Evolutionary conservation across 1,140 invertebrate genomes (phyloP).

Genomic region (Drosophila ficusphila): DNA sequence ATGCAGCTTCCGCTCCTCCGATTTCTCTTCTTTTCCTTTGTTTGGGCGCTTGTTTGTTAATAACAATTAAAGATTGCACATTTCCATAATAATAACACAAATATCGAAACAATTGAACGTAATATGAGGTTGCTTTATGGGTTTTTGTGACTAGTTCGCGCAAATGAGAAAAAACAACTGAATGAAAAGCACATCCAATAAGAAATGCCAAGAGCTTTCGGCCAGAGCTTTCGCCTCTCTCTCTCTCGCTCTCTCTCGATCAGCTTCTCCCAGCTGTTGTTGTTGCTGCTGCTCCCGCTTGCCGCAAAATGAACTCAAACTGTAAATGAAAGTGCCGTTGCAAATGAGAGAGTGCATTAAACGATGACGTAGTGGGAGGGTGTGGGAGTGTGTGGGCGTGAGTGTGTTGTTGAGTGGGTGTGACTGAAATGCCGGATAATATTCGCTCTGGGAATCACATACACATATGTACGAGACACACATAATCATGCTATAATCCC

Average conservation of each 20-base stretch:
- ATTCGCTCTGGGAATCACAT: slow-evolving; percentile 50
- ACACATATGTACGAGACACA: slow-evolving; percentile 19
- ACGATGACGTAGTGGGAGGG: slow-evolving; percentile 8
- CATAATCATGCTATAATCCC: slow-evolving; percentile 36
- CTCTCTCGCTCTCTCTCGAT: slow-evolving; percentile 15
- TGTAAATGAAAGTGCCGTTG: slow-evolving; percentile 51
- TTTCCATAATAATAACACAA: slow-evolving; percentile 16
- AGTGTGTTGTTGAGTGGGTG: neutral
- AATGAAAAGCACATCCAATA: slow-evolving; percentile 40
- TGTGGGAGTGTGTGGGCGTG: neutral
- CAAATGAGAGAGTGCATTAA: slow-evolving; percentile 24
- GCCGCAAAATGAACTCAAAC: slow-evolving; percentile 52
- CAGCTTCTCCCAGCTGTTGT: slow-evolving; percentile 45
- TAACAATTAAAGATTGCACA: slow-evolving; percentile 26
- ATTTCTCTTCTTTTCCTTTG: slow-evolving; percentile 1
- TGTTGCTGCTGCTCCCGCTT: slow-evolving; percentile 14
- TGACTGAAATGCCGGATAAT: slow-evolving; percentile 8
- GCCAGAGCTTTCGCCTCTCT: slow-evolving; percentile 3
- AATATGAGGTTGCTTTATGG: slow-evolving; percentile 29
- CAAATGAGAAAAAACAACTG: slow-evolving; percentile 61
- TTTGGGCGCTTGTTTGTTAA: slow-evolving; percentile 24
- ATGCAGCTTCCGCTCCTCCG: slow-evolving; percentile 22
- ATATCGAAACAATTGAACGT: slow-evolving; percentile 6
- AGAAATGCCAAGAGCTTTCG: slow-evolving; percentile 43
- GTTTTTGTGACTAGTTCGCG: slow-evolving; percentile 56